A percentile compares a stretch with the other conserved stretches of the same genome.
phyloP scores from a whole-genome alignment of 2,113 vertebrate species.

The Tauraco erythrolophus region DNA sequence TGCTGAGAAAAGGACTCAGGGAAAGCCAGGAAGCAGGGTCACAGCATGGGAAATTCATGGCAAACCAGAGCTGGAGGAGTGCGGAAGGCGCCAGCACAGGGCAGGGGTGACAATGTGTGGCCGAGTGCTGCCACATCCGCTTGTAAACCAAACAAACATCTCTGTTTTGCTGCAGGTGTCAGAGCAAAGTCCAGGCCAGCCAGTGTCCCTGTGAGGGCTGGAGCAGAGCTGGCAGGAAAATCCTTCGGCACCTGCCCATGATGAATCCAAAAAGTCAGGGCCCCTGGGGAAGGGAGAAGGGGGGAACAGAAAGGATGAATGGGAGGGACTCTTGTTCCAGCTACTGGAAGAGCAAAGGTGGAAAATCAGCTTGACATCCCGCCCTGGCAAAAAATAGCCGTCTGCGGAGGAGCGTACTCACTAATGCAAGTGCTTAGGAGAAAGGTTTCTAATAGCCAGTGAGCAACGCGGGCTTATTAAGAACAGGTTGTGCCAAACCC shows the following conservation, averaged over 20 bases:
- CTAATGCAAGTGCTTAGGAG: neutral
- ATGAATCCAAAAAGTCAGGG: neutral
- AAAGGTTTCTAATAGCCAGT: neutral
- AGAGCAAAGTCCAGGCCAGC: neutral
- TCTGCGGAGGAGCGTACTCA: neutral
- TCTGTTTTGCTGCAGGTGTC: neutral
- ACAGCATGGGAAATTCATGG: accelerated
- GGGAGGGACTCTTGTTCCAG: neutral
- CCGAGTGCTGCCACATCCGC: neutral
- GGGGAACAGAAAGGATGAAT: neutral
- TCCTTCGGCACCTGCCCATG: neutral
- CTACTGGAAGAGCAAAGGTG: neutral
- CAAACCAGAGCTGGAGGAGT: neutral
- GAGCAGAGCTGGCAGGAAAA: neutral
- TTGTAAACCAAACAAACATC: slow-evolving; percentile 16
- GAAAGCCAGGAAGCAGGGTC: neutral
- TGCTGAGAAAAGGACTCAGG: neutral
- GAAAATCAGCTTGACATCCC: neutral
- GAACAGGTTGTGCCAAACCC: neutral
- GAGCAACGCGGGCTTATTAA: neutral
- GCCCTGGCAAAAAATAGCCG: neutral
- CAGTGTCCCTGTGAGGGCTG: neutral
- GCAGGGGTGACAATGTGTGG: neutral
- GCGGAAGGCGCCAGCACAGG: accelerated
- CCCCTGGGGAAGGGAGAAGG: neutral